These are phyloP conservation scores for Stichodactyla helianthus DNA, from an alignment of 64 coral and sea anemone species.

Conservation along the genomic window DNA sequence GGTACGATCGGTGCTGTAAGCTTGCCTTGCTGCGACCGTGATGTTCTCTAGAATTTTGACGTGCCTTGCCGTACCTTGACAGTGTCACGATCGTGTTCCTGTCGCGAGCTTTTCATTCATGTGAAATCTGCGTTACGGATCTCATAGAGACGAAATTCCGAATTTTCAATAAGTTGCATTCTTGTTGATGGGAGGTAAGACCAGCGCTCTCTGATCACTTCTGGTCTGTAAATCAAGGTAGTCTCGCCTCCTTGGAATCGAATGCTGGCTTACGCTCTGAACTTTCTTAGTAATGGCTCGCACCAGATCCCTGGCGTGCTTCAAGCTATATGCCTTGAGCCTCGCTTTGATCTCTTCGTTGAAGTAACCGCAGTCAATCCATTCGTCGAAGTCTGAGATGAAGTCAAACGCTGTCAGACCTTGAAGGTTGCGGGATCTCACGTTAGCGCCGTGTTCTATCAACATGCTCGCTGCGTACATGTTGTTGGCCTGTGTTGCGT, in stretches of 20 bases:
- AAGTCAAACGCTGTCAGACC: conserved; percentile 96
- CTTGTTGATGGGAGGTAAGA: conserved; percentile 77
- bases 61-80: too few species aligned
- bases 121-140: not conserved
- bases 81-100: not conserved
- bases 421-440: conserved; percentile 65
- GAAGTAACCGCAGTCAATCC: conserved; percentile 92
- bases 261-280: conserved; percentile 46
- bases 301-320: conserved; percentile 76
- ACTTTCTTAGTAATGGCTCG: conserved; percentile 92
- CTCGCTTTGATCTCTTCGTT: conserved; percentile 90
- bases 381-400: conserved; percentile 98
- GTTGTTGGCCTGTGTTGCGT: conserved; percentile 78
- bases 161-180: conserved; percentile 6
- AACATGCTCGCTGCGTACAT: conserved; percentile 76
- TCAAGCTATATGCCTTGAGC: conserved; percentile 86
- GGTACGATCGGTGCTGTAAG: too few species aligned
- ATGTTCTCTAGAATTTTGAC: too few species aligned
- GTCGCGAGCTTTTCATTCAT: not conserved
- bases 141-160: not conserved
- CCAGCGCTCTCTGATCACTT: conserved; percentile 30
- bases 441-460: conserved; percentile 72
- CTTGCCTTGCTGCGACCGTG: too few species aligned
- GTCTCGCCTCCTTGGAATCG: conserved; percentile 21
- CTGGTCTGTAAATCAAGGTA: conserved; percentile 34